Percentiles rank a stretch among this genome's conserved stretches.
Evolutionary conservation across 2,797 vertebrate genomes (phyloP).

Genomic region (Myiothlypis chrysogaster): DNA sequence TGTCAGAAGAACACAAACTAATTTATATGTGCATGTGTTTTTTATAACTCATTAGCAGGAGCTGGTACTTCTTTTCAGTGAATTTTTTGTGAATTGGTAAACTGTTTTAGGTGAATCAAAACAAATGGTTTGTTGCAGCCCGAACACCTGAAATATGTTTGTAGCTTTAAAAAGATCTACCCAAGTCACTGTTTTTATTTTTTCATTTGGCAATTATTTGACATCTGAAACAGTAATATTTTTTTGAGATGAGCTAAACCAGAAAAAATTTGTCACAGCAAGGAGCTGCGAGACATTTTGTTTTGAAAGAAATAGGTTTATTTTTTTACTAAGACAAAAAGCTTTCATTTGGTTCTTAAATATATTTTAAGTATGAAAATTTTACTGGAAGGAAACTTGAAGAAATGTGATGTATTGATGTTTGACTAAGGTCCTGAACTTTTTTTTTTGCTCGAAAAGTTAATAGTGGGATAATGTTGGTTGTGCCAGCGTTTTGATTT

Average conservation of each 20-base stretch:
- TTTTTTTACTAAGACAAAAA: neutral
- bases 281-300: neutral
- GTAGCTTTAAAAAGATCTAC: neutral
- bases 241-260: neutral
- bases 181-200: neutral
- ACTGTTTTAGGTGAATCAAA: neutral
- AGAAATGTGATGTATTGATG: neutral
- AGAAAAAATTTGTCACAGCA: neutral
- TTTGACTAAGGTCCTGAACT: neutral
- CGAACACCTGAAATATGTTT: neutral
- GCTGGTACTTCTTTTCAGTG: neutral
- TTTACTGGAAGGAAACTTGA: neutral
- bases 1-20: slow-evolving; percentile 25
- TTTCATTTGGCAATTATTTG: neutral
- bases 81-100: neutral
- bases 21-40: slow-evolving; percentile 24
- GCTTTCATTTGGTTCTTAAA: neutral
- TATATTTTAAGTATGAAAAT: neutral
- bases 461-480: neutral
- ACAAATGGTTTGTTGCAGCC: neutral
- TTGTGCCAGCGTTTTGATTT: neutral
- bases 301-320: neutral
- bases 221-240: neutral
- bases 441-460: neutral
- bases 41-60: neutral